Base-by-base conservation (phyloP, 2,113 vertebrate species). In the Odobenus rosmarus region DNA sequence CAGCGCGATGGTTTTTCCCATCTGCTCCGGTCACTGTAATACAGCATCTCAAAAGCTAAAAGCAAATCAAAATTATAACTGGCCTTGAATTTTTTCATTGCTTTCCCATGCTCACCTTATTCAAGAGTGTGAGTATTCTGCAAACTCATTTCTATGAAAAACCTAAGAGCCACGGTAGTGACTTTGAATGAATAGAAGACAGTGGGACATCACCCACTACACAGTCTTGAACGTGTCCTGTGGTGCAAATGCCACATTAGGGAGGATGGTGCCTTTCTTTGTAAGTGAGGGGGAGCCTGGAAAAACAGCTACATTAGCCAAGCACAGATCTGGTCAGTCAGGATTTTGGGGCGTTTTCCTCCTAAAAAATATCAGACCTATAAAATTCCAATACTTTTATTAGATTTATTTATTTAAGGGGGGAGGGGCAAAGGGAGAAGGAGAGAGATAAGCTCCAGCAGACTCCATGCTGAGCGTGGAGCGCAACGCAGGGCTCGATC, bases 191-290 rank as follows among this genome's bases (percentile, higher is more conserved):
- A 46, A 3, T 2, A 13, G 31, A 77, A 16, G 33, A 7, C 15
- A 26, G 5, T 1, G 13, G 33, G 19, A 2, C 5, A 1, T 15
- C 51, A 12, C 21, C 31, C n/a, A 0, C 5, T 4, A 7, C 3
- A 0, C 5, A 21, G 14, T 59, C 31, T 28, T 4, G 9, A 28
- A 7, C n/a, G 0, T 28, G n/a, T 71, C 26, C 13, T 9, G 2
- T 0, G 7, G 11, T 2, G 1, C 8, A 1, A 0, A 19, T 0
- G 15, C 24, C 26, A 15, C 1, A 0, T 9, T 42, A 24, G n/a
- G 21, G 19, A 57, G 42, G 46, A 59, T 9, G 74, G 0, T 1
- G 5, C 16, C 53, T 83, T 55, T 80, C 21, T 64, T 5, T 36
- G 12, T 4, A 31, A 7, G 36, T 3, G 4, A 71, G 74, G 42